These are phyloP conservation scores for Drosophila bipectinata DNA, from an alignment of 1,140 invertebrate species.

Conservation along the genomic window DNA sequence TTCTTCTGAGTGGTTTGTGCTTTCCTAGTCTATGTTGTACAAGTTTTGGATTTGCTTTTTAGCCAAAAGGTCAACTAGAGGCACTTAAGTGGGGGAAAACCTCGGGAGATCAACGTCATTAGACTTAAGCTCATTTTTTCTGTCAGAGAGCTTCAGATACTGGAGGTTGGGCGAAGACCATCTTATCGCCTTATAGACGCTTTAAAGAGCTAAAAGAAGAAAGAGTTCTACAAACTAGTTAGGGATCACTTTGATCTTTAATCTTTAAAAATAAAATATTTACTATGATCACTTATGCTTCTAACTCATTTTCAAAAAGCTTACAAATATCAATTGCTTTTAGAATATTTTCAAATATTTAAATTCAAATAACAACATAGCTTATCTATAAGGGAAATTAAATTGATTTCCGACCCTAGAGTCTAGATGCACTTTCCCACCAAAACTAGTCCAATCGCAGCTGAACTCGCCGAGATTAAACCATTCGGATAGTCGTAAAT, in stretches of 20 bases:
- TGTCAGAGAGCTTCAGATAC: too few relatives aligned
- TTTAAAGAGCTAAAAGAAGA: too few relatives aligned
- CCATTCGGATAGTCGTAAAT: conserved; percentile 25
- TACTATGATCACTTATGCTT: neutral
- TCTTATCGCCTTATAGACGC: neutral
- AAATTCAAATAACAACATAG: neutral
- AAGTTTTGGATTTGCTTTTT: conserved; percentile 33
- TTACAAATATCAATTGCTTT: neutral
- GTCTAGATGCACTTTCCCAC: neutral
- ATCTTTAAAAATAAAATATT: neutral
- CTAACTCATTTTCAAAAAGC: neutral
- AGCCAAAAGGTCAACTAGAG: conserved; percentile 19
- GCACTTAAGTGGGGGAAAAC: neutral
- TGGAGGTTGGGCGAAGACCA: neutral
- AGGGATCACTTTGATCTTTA: neutral
- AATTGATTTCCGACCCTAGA: neutral
- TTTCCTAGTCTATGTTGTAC: conserved; percentile 11
- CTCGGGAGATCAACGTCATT: neutral
- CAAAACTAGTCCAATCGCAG: conserved; percentile 10
- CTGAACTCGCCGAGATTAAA: conserved; percentile 32
- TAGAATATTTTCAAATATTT: neutral
- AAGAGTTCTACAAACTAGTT: too few relatives aligned
- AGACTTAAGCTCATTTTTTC: conserved; percentile 4
- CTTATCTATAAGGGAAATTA: conserved; percentile 19
- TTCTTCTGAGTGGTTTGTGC: conserved; percentile 1